A percentile compares a stretch with the other conserved stretches of the same genome.
phyloP scores from a whole-genome alignment of 2,888 invertebrate species.

The Onthophagus sagittarius region DNA sequence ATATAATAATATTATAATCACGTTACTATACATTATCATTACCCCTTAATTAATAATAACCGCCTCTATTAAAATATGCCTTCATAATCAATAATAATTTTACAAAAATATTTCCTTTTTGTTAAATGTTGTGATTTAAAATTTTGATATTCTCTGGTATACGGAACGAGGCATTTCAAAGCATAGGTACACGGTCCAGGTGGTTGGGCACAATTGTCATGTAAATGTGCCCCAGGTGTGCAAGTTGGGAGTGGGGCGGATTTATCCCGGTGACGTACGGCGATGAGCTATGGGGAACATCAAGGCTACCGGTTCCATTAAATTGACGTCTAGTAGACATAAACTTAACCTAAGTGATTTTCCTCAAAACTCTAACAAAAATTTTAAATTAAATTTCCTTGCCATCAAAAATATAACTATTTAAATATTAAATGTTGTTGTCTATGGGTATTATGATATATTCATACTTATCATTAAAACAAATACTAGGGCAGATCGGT shows the following conservation, averaged over 20 bases:
- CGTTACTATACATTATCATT: too few relatives aligned
- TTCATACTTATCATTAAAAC: too few relatives aligned
- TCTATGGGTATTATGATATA: too few relatives aligned
- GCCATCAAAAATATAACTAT: too few relatives aligned
- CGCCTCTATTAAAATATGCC: too few relatives aligned
- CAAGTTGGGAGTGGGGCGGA: conserved; percentile 10
- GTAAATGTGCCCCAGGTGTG: conserved; percentile 38
- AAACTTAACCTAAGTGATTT: not conserved
- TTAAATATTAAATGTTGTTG: too few relatives aligned
- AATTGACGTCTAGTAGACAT: not conserved
- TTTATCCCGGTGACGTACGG: not conserved
- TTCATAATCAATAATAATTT: too few relatives aligned
- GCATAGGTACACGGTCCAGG: conserved; percentile 33
- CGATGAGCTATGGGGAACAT: not conserved
- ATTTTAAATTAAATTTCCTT: too few relatives aligned
- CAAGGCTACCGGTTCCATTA: not conserved
- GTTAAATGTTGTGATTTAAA: not conserved
- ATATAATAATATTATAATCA: too few relatives aligned
- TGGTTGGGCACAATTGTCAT: conserved; percentile 37
- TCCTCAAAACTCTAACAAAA: not conserved
- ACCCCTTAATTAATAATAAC: too few relatives aligned
- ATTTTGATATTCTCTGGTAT: conserved; percentile 25
- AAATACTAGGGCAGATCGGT: too few relatives aligned
- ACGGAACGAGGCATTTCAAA: not conserved
- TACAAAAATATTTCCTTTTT: not conserved